Evolutionary conservation across 2,888 invertebrate species (phyloP), one percentile per base, ranked within the genome.

Genomic region (Archaeoteleia sp.): DNA sequence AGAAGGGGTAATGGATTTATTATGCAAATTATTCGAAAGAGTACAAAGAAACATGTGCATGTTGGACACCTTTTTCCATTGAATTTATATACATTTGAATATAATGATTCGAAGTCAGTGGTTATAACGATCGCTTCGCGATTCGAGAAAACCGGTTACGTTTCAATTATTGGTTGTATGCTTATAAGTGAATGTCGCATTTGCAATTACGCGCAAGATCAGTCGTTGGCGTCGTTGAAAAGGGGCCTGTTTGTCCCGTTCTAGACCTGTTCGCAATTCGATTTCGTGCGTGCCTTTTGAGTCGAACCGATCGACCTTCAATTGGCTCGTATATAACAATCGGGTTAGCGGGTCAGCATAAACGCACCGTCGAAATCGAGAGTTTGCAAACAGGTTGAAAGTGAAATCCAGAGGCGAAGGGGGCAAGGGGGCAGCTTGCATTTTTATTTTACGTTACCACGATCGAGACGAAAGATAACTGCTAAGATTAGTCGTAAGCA

Each of bases 281-380:
- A 43, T 54, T 69, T 62, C 46, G 48, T 57, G 48, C 42, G 48
- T 40, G 30, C 61, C 58, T 65, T 65, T 60, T 61, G 7, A 20
- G 63, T 23, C 40, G n/a, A 34, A 57, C 58, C 53, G 49, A 66
- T 58, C 54, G 69, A 51, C 69, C 65, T 69, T 65, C 61, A 43
- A 48, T 65, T 48, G 37, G n/a, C 17, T 25, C n/a, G 40, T 20
- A 32, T 29, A 32, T 51, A 45, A 32, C 70, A 70, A 67, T 63
- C 65, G 54, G 70, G 67, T 67, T 63, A 70, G 30, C 54, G 61
- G 70, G 70, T 71, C 67, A 51, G 35, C 54, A 49, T 60, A 43
- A 57, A 57, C 67, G 62, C 66, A 63, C 39, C 51, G 14, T 12
- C 37, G 67, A 67, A 70, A 70, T 42, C 60, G 70, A 70, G 61